Conservation (phyloP, 1,140 invertebrate species). For the Trichoplusia ni region DNA sequence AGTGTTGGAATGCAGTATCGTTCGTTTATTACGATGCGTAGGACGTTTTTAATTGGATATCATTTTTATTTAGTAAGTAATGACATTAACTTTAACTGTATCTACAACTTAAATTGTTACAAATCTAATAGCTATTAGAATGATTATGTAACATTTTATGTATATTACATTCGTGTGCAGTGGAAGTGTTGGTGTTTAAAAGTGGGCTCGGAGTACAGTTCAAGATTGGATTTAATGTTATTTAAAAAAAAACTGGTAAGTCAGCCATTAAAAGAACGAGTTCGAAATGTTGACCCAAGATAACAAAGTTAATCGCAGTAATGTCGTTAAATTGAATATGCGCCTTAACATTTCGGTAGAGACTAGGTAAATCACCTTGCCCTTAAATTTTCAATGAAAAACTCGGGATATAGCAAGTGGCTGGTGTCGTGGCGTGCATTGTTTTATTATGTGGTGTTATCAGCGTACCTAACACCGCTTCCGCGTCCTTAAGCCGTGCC, state of each 20-base stretch:
- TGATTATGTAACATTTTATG: constrained; percentile 22
- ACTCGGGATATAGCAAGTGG: constrained; percentile 18
- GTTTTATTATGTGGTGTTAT: constrained; percentile 31
- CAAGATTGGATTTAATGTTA: neutral
- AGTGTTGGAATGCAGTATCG: constrained; percentile 31
- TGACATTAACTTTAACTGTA: constrained; percentile 43
- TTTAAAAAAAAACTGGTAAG: neutral
- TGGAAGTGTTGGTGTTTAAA: constrained; percentile 29
- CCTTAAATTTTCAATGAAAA: constrained; percentile 29
- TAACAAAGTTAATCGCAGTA: constrained; percentile 3
- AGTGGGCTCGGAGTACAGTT: neutral
- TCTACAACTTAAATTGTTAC: constrained; percentile 37
- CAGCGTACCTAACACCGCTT: constrained; percentile 28
- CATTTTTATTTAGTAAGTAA: constrained; percentile 57
- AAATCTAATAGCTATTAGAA: constrained; percentile 39
- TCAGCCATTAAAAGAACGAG: no score
- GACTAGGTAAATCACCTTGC: constrained; percentile 8
- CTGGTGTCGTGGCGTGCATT: constrained; percentile 12
- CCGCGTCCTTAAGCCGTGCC: constrained; percentile 28
- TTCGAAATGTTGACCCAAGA: neutral
- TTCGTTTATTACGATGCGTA: constrained; percentile 47
- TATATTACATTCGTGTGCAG: constrained; percentile 28
- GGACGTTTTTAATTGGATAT: constrained; percentile 64
- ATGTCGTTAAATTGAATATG: constrained; percentile 12
- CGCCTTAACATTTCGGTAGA: neutral